Conservation (phyloP, 1,140 invertebrate species). For the Bradysia coprophila region DNA sequence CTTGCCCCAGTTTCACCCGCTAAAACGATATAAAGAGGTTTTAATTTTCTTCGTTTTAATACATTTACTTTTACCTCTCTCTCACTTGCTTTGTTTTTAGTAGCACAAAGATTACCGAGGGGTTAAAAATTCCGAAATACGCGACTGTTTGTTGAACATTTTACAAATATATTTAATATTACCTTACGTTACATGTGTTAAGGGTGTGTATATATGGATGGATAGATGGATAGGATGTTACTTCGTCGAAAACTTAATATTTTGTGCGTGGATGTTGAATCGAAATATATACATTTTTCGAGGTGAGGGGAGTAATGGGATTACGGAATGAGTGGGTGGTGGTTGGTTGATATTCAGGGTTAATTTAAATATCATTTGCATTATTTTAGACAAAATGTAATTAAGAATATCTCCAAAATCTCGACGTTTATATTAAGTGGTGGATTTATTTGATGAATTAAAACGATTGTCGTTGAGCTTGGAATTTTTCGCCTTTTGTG, state of each 20-base stretch:
- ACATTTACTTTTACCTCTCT: no score
- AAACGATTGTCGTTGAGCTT: neutral
- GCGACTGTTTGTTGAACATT: no score
- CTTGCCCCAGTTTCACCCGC: neutral
- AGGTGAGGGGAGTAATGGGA: no score
- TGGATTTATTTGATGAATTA: neutral
- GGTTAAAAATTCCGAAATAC: neutral
- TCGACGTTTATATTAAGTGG: neutral
- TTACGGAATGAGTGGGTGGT: neutral
- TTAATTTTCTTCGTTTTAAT: neutral
- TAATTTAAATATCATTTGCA: neutral
- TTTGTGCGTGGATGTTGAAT: no score
- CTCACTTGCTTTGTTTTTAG: no score
- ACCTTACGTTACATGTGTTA: no score
- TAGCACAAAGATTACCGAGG: neutral
- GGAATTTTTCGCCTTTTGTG: no score
- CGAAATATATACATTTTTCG: no score
- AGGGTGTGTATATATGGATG: neutral
- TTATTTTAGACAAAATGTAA: neutral
- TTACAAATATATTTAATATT: no score
- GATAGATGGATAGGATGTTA: no score
- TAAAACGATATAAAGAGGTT: neutral
- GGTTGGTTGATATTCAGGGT: neutral
- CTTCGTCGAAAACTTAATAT: no score
- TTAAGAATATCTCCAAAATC: neutral